Evolutionary conservation across 1,140 invertebrate genomes (phyloP).

Genomic region (Phocides pigmalion): DNA sequence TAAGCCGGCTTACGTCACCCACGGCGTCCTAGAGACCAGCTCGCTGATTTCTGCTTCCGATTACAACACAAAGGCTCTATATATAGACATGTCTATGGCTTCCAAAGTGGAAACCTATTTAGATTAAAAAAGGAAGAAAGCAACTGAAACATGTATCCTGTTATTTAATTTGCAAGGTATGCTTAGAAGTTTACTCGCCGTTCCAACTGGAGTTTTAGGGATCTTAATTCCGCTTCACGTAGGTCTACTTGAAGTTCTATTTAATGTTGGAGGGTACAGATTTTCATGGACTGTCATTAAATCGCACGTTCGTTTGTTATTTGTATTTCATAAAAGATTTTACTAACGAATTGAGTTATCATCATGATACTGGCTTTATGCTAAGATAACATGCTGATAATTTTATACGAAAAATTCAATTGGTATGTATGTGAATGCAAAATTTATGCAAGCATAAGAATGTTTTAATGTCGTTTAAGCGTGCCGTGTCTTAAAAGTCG

Average conservation of each 20-base stretch:
- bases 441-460: neutral
- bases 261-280: too few relatives aligned
- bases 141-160: neutral
- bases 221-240: too few relatives aligned
- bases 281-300: too few relatives aligned
- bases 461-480: constrained; percentile 1
- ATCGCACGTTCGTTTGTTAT: too few relatives aligned
- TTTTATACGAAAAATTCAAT: neutral
- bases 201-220: too few relatives aligned
- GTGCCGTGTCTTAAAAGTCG: constrained; percentile 32
- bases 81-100: neutral
- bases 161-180: too few relatives aligned
- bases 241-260: too few relatives aligned
- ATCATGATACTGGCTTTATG: neutral
- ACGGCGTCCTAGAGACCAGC: constrained; percentile 22
- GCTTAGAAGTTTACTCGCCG: too few relatives aligned
- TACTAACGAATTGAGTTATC: neutral
- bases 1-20: constrained; percentile 63
- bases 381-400: neutral
- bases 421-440: neutral
- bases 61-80: constrained; percentile 23
- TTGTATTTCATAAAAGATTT: too few relatives aligned
- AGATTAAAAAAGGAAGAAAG: neutral
- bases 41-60: constrained; percentile 32
- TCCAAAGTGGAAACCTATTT: too few relatives aligned